These are phyloP conservation scores for Drosophila persimilis DNA, from an alignment of 1,140 invertebrate species.

Conservation along the genomic window DNA sequence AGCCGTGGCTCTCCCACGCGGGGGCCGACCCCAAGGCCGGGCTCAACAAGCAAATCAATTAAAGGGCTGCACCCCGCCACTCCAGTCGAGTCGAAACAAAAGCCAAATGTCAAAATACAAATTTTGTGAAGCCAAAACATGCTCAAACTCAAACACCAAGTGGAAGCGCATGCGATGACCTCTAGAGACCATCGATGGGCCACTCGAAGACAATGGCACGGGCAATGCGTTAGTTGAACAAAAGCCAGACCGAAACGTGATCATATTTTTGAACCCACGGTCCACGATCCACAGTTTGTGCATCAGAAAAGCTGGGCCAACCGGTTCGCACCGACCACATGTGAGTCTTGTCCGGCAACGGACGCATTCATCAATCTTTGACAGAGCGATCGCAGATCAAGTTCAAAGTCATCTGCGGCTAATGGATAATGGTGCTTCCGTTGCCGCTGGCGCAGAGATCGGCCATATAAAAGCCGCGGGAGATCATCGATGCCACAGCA, in stretches of 20 bases:
- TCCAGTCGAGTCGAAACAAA: conserved; percentile 5
- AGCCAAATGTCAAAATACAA: conserved; percentile 27
- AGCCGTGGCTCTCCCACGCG: conserved; percentile 39
- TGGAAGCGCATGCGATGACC: conserved; percentile 47
- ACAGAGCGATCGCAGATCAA: conserved; percentile 52
- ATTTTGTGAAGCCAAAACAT: not conserved
- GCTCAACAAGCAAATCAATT: conserved; percentile 71
- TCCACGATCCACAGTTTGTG: conserved; percentile 20
- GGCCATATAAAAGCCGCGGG: conserved; percentile 44
- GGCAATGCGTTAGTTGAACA: conserved; percentile 35
- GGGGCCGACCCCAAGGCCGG: conserved; percentile 41
- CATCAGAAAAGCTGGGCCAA: conserved; percentile 32
- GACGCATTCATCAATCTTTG: conserved; percentile 34
- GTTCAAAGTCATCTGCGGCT: conserved; percentile 67
- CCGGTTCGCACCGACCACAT: conserved; percentile 36
- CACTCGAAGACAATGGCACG: conserved; percentile 42
- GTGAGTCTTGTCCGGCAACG: not conserved
- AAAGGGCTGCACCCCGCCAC: conserved; percentile 58
- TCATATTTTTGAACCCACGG: conserved; percentile 35
- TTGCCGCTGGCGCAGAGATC: conserved; percentile 19
- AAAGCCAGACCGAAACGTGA: conserved; percentile 59
- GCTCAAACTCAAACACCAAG: conserved; percentile 25
- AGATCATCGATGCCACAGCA: conserved; percentile 40
- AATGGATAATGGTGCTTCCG: conserved; percentile 39
- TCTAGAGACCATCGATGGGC: conserved; percentile 49